phyloP scores from a whole-genome alignment of 1,140 invertebrate species.

The Pseudomyrmex cubaensis region DNA sequence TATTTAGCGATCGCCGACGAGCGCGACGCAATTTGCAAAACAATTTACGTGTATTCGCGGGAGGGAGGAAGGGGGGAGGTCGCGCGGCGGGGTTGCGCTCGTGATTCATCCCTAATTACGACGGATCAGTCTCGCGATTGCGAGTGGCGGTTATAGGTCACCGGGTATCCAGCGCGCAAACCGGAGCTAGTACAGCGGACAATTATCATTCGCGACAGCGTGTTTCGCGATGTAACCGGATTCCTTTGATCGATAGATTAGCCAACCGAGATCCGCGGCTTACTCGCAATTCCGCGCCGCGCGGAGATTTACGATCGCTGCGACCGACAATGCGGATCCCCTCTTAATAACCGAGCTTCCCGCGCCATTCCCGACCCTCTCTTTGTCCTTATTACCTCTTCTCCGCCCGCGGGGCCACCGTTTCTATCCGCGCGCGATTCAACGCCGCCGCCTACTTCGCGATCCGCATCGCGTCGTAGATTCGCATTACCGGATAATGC shows the following conservation, averaged over 20 bases:
- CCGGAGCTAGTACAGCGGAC: slow-evolving; percentile 6
- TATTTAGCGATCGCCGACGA: slow-evolving; percentile 11
- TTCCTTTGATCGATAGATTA: slow-evolving; percentile 70
- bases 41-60: slow-evolving; percentile 35
- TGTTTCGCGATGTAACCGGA: slow-evolving; percentile 49
- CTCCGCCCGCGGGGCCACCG: slow-evolving; percentile 22
- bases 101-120: slow-evolving; percentile 53
- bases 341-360: slow-evolving; percentile 62
- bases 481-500: slow-evolving; percentile 70
- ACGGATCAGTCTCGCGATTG: slow-evolving; percentile 7
- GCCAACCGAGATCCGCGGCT: slow-evolving; percentile 55
- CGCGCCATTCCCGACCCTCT: not conserved
- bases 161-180: not conserved
- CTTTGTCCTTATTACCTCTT: slow-evolving; percentile 58
- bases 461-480: slow-evolving; percentile 62
- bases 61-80: no score
- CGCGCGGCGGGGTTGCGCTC: not conserved
- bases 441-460: slow-evolving; percentile 59
- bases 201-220: slow-evolving; percentile 44
- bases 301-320: slow-evolving; percentile 66
- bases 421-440: slow-evolving; percentile 64
- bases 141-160: slow-evolving; percentile 30
- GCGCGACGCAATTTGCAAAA: slow-evolving; percentile 42
- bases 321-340: slow-evolving; percentile 68
- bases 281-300: slow-evolving; percentile 63